Conservation (phyloP, 2,113 vertebrate genomes). For the Ceratotherium simum region DNA sequence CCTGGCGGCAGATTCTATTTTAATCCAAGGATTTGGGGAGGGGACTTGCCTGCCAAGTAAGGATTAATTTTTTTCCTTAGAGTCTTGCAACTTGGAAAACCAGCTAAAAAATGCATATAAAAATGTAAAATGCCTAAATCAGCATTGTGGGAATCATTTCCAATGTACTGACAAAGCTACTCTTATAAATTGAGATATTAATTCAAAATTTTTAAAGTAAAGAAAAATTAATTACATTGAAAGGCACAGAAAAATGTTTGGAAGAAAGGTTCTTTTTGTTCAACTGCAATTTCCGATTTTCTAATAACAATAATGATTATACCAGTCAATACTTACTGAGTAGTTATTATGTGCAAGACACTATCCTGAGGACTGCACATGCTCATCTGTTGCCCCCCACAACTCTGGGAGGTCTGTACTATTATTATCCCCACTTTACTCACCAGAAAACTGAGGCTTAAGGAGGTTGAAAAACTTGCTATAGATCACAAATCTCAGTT, state of each 20-base stretch:
- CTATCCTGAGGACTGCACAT: accelerated
- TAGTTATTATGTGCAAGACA: accelerated
- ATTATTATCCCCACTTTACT: background rate
- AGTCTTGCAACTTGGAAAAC: constrained; percentile 66
- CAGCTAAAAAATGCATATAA: constrained; percentile 69
- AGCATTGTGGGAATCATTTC: constrained; percentile 69
- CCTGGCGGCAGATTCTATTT: constrained; percentile 73
- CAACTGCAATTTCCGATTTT: background rate
- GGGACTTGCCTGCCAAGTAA: constrained; percentile 67
- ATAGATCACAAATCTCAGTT: background rate
- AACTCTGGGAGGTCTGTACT: background rate
- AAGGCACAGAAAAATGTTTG: background rate
- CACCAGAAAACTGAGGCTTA: background rate
- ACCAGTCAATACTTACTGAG: background rate
- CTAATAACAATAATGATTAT: background rate
- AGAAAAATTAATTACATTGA: constrained; percentile 18
- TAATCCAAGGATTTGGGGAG: constrained; percentile 79
- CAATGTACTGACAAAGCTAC: constrained; percentile 56
- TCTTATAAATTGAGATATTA: constrained; percentile 61
- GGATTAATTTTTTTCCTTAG: constrained; percentile 65
- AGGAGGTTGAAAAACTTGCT: background rate
- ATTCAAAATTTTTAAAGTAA: constrained; percentile 61
- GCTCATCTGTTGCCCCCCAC: background rate
- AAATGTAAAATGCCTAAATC: constrained; percentile 75
- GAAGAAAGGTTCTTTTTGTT: constrained; percentile 19